A percentile compares a stretch with the other conserved stretches of the same genome.
Evolutionary conservation across 2,113 vertebrate species (phyloP).

Genomic region (Galemys pyrenaicus): DNA sequence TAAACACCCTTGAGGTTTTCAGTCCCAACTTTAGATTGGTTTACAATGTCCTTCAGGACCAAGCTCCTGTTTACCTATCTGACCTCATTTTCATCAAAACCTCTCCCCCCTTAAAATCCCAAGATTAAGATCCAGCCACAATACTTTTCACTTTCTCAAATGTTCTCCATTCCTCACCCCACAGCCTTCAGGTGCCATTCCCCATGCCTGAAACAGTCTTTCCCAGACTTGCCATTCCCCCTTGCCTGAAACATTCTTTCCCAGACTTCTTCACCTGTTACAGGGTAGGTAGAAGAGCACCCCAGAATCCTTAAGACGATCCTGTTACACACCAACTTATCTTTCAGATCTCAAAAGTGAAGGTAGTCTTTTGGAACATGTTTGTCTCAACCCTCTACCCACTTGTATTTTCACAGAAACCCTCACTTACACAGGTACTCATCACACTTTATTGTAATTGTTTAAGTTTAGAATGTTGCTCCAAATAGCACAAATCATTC

Average conservation of each 20-base stretch:
- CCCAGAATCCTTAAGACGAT: no score
- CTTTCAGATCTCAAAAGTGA: not conserved
- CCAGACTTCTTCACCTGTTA: not conserved
- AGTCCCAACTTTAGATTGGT: not conserved
- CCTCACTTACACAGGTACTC: not conserved
- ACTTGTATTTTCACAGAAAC: slow-evolving; percentile 1
- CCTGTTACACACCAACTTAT: no score
- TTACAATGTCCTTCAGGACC: not conserved
- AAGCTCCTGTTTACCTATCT: not conserved
- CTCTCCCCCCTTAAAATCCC: not conserved
- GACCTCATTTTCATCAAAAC: not conserved
- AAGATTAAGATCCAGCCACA: not conserved
- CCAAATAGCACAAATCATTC: not conserved
- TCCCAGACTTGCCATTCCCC: not conserved
- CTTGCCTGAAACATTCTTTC: not conserved
- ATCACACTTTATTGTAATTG: no score
- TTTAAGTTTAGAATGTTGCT: no score
- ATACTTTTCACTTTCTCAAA: not conserved
- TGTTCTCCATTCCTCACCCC: not conserved
- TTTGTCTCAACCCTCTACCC: not conserved
- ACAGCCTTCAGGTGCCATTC: not conserved
- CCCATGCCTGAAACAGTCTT: not conserved
- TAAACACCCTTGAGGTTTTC: not conserved
- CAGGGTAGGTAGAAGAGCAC: no score
- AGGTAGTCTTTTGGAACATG: no score